These are phyloP conservation scores for Conus canariensis DNA, from an alignment of 2,888 invertebrate species.

Conservation along the genomic window DNA sequence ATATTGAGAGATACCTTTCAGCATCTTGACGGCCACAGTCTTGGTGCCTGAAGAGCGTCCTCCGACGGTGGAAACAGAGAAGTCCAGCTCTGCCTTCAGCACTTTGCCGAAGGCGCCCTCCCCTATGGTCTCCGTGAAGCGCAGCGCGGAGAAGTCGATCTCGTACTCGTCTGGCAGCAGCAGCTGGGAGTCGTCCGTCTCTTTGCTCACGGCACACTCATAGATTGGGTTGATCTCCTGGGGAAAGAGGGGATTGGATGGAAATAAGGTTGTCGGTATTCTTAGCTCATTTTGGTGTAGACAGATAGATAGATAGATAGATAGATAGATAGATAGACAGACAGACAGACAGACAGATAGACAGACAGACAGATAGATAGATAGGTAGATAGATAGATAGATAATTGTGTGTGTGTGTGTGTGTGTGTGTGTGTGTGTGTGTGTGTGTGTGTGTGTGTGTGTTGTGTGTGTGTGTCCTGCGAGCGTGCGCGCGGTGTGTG, in stretches of 20 bases:
- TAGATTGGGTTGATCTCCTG: slow-evolving; percentile 65
- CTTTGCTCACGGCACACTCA: slow-evolving; percentile 45
- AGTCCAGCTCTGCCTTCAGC: slow-evolving; percentile 82
- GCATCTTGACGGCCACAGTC: slow-evolving; percentile 90
- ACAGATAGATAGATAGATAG: too few relatives aligned
- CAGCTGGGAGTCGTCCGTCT: slow-evolving; percentile 34
- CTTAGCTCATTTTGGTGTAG: not conserved
- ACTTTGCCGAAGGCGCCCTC: slow-evolving; percentile 94
- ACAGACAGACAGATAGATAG: too few relatives aligned
- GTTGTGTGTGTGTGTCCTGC: too few relatives aligned
- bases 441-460: not conserved
- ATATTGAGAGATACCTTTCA: slow-evolving; percentile 84
- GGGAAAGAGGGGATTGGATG: not conserved
- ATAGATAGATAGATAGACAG: too few relatives aligned
- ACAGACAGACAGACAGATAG: too few relatives aligned
- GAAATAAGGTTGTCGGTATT: too few relatives aligned
- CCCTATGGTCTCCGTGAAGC: slow-evolving; percentile 86
- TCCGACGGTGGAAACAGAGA: not conserved
- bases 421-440: not conserved
- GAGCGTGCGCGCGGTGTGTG: too few relatives aligned
- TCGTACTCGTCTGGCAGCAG: slow-evolving; percentile 83
- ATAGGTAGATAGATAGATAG: too few relatives aligned
- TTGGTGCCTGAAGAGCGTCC: slow-evolving; percentile 74
- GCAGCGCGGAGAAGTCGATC: slow-evolving; percentile 83
- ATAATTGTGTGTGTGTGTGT: too few relatives aligned